phyloP scores from a whole-genome alignment of 2,113 vertebrate genomes.

The Hyaena hyaena region DNA sequence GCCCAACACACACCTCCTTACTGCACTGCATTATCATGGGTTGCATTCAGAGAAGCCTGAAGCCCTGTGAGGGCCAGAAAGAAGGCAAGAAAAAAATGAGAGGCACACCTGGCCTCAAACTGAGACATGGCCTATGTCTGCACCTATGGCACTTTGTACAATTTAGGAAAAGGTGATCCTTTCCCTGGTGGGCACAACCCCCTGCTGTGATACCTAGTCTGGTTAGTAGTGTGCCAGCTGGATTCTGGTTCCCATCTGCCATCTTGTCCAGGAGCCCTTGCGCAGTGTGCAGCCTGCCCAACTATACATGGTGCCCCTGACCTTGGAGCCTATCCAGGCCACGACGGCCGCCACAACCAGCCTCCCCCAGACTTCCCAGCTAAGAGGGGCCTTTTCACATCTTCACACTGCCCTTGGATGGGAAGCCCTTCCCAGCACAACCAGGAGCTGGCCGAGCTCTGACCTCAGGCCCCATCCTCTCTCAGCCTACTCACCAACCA shows the following conservation, averaged over 20 bases:
- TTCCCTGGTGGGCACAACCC: not conserved
- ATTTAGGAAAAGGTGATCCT: not conserved
- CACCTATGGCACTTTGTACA: not conserved
- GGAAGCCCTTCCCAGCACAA: not conserved
- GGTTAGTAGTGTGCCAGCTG: not conserved
- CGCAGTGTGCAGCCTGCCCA: not conserved
- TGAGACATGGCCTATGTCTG: not conserved
- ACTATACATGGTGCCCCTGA: not conserved
- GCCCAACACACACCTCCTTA: not conserved
- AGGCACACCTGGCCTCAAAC: not conserved
- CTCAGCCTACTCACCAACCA: conserved; percentile 93
- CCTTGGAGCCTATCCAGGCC: not conserved
- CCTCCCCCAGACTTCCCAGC: not conserved
- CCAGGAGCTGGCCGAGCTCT: not conserved
- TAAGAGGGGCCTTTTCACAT: not conserved
- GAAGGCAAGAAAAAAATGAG: not conserved
- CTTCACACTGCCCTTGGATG: not conserved
- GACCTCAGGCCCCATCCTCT: not conserved
- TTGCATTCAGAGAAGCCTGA: not conserved
- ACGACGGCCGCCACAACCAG: not conserved
- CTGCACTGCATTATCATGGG: not conserved
- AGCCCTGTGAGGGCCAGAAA: not conserved
- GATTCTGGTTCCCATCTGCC: not conserved
- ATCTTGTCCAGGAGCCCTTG: not conserved
- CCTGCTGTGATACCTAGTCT: not conserved